Base-by-base conservation (phyloP, 1,140 invertebrate genomes). In the Oscheius sp. region DNA sequence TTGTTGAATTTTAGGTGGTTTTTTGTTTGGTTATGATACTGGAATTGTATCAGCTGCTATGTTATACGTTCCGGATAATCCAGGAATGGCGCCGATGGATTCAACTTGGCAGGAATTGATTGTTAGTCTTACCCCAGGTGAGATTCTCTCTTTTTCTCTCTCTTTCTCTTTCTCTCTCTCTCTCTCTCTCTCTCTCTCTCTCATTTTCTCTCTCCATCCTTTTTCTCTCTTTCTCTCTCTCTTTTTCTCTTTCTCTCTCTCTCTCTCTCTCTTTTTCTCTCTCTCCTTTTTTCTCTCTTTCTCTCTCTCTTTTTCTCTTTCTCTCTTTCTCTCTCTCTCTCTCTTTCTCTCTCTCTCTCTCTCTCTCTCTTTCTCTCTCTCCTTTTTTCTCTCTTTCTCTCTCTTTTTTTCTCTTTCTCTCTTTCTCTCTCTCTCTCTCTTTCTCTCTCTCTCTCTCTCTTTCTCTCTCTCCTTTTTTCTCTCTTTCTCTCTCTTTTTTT, bases 11-110 rank as follows among this genome's bases (percentile, higher is more conserved):
- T 61, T 65, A 70, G 89, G 89, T 29, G 89, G 89, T 7, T 90
- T 90, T 77, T 85, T 90, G 2, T 90, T 90, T 79, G 89, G 89
- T 58, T 90, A 90, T 82, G 90, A 90, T 75, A 90, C 90, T 0
- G 89, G 89, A 2, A 89, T 90, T 31, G 87, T 90, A 15, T 89
- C 89, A 0, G 88, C 89, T 3, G 89, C 89, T 7, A 89, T 90
- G 88, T 83, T 90, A 28, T 85, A 89, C 79, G 87, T 75, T 71
- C 68, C 61, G 18, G 59, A 76, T 46, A 77, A 75, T 46, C 1
- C 10, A 2, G 76, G 66, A 52, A 80, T 81, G 74, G 58, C 52
- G 23, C 74, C 77, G 1, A 36, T 80, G 38, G 59, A 49, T 32
- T 66, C 71, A 10, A 31, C 46, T 4, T 77, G 75, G 75, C 62